Conservation (phyloP, 2,113 vertebrate genomes). For the Loxodonta africana region DNA sequence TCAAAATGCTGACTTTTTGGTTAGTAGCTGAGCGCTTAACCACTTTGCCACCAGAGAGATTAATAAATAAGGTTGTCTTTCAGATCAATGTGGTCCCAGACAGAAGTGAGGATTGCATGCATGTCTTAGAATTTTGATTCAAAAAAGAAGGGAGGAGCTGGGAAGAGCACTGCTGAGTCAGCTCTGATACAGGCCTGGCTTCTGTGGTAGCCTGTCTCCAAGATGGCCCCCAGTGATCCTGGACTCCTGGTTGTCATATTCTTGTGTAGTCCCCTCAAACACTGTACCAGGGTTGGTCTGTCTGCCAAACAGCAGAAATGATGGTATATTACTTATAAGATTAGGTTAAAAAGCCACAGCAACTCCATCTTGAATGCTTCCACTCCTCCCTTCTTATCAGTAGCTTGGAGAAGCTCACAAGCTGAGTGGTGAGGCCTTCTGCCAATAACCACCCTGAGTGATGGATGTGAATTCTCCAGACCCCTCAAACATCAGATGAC, state of each 20-base stretch:
- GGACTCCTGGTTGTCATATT: not conserved
- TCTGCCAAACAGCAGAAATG: not conserved
- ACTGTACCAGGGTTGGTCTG: not conserved
- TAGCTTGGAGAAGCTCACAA: not conserved
- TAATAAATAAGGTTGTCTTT: not conserved
- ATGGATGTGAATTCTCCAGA: not conserved
- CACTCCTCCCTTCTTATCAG: not conserved
- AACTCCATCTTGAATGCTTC: not conserved
- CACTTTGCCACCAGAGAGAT: not conserved
- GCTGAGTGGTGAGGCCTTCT: not conserved
- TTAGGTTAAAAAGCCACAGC: not conserved
- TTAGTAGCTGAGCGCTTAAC: not conserved
- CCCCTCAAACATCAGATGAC: not conserved
- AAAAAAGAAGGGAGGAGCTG: rapidly evolving
- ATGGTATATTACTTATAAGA: not conserved
- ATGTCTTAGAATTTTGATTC: not conserved
- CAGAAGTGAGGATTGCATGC: not conserved
- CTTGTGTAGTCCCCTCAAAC: not conserved
- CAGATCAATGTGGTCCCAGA: not conserved
- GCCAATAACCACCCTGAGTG: not conserved
- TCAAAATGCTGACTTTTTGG: not conserved
- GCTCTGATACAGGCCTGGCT: too few relatives aligned
- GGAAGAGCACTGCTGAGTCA: not conserved
- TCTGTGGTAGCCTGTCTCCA: not conserved
- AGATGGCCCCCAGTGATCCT: too few relatives aligned